Percentiles rank a stretch among this genome's conserved stretches.
Conservation (phyloP, 2,113 vertebrate genomes). For the Hylia prasina region DNA sequence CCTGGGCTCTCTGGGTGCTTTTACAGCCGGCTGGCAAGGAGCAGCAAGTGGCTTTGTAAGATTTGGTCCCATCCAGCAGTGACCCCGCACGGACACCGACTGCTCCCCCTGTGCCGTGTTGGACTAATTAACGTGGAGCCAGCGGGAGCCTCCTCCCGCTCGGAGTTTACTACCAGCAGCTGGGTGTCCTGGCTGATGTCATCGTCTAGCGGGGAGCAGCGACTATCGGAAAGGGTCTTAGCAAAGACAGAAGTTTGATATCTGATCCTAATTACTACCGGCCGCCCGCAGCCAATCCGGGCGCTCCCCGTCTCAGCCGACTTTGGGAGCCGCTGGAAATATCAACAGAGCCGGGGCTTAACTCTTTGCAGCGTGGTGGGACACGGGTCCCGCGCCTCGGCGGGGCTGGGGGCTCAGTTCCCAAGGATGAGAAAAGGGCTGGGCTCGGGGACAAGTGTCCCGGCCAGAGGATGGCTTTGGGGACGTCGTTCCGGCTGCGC, state of each 20-base stretch:
- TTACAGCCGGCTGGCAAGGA: slow-evolving; percentile 30
- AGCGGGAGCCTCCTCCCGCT: slow-evolving; percentile 77
- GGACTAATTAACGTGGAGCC: slow-evolving; percentile 73
- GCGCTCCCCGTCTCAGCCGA: slow-evolving; percentile 10
- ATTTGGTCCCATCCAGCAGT: slow-evolving; percentile 84
- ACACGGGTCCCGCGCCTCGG: rapidly evolving
- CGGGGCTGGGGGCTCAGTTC: rapidly evolving
- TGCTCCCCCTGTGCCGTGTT: slow-evolving; percentile 77
- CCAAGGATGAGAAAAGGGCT: rapidly evolving
- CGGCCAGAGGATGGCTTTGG: rapidly evolving
- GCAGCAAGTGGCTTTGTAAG: slow-evolving; percentile 60
- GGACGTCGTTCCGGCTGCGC: rapidly evolving
- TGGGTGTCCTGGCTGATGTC: slow-evolving; percentile 79
- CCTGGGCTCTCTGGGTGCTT: slow-evolving; percentile 37
- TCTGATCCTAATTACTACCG: slow-evolving; percentile 80
- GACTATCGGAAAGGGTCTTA: slow-evolving; percentile 72
- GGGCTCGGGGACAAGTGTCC: neutral
- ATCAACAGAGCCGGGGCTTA: slow-evolving; percentile 36
- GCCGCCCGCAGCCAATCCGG: slow-evolving; percentile 75
- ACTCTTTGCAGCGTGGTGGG: slow-evolving; percentile 56
- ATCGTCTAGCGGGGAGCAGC: slow-evolving; percentile 68
- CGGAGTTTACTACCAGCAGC: slow-evolving; percentile 65
- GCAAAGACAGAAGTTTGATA: slow-evolving; percentile 76
- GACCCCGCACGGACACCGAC: slow-evolving; percentile 76
- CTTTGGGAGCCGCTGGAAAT: slow-evolving; percentile 35